These are phyloP conservation scores for Heterodera carotae DNA, from an alignment of 1,140 invertebrate species.

Conservation along the genomic window DNA sequence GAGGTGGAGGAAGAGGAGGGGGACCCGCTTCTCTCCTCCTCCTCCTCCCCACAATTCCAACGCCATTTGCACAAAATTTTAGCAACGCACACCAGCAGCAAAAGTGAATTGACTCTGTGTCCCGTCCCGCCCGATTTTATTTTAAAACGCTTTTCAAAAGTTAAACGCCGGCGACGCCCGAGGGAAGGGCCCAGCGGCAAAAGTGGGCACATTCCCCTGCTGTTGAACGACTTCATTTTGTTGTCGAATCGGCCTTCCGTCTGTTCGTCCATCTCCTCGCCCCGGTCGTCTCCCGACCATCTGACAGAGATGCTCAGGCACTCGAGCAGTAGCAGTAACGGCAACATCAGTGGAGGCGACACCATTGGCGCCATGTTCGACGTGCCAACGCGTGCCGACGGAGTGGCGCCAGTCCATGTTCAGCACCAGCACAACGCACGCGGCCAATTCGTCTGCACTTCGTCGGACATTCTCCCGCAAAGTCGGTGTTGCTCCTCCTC, in stretches of 20 bases:
- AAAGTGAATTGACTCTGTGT: background rate
- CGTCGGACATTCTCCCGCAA: background rate
- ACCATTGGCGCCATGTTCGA: background rate
- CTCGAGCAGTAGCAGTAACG: background rate
- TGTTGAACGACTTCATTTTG: background rate
- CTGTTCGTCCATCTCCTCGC: background rate
- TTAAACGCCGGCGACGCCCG: background rate
- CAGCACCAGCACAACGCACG: constrained; percentile 2
- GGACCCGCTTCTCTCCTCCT: constrained; percentile 3
- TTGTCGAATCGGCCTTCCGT: background rate
- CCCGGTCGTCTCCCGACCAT: background rate
- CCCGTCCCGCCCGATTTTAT: no score
- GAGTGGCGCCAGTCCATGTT: background rate
- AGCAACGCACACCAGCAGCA: background rate
- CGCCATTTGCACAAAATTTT: background rate
- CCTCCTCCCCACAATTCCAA: background rate
- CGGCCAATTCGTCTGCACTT: background rate
- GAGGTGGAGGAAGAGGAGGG: background rate
- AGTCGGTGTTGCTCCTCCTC: background rate
- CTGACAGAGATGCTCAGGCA: background rate
- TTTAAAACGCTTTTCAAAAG: background rate
- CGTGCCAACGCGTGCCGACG: background rate
- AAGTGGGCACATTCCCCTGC: background rate
- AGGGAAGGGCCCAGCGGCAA: background rate
- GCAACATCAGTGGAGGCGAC: background rate